phyloP scores from a whole-genome alignment of 2,888 invertebrate species.

The Deilephila porcellus region DNA sequence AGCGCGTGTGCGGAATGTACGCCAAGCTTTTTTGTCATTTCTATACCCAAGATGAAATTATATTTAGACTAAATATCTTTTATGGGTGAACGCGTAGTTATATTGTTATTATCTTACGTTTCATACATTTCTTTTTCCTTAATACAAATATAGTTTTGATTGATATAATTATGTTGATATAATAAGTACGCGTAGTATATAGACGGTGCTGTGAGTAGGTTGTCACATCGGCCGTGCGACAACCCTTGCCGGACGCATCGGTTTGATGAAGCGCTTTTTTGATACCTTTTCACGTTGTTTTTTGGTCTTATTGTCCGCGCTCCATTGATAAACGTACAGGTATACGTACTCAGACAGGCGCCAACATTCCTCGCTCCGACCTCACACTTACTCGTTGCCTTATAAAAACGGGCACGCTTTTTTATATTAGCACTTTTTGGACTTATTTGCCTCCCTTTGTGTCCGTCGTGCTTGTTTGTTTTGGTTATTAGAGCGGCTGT shows the following conservation, averaged over 20 bases:
- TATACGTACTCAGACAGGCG: slow-evolving; percentile 85
- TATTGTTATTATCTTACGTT: not conserved
- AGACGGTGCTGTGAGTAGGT: slow-evolving; percentile 37
- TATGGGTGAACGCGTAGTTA: not conserved
- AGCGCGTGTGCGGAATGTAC: slow-evolving; percentile 53
- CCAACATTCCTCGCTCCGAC: slow-evolving; percentile 84
- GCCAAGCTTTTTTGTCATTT: slow-evolving; percentile 38
- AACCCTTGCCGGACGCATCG: slow-evolving; percentile 79
- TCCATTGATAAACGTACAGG: slow-evolving; percentile 85
- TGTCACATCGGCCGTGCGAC: slow-evolving; percentile 51
- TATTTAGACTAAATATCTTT: slow-evolving; percentile 10
- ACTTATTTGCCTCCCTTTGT: slow-evolving; percentile 81
- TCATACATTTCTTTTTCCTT: not conserved
- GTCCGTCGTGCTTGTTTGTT: slow-evolving; percentile 79
- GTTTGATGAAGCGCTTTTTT: slow-evolving; percentile 83
- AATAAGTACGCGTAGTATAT: not conserved
- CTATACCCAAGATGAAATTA: not conserved
- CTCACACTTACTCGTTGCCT: slow-evolving; percentile 82
- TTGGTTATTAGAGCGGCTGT: slow-evolving; percentile 81
- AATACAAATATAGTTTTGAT: not conserved
- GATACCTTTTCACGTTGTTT: slow-evolving; percentile 69
- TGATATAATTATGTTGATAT: not conserved
- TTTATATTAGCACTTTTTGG: slow-evolving; percentile 83
- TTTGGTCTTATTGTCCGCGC: slow-evolving; percentile 77
- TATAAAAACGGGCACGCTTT: slow-evolving; percentile 83